Base-by-base conservation (phyloP, 1,140 invertebrate genomes). In the Camponotus vicinus region DNA sequence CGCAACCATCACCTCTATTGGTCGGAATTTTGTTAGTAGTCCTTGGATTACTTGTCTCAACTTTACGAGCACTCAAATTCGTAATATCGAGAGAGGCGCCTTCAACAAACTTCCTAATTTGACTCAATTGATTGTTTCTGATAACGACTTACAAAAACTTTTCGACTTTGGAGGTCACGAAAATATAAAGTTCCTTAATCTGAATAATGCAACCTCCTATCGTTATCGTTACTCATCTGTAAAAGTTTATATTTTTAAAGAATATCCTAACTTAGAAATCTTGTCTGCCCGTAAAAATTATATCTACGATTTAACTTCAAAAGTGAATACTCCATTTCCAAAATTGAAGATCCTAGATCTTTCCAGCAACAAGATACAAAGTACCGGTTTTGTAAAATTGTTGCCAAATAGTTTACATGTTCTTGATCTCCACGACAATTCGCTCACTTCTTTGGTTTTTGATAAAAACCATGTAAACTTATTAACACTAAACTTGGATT, bases 181-280 rank as follows among this genome's bases (percentile, higher is more conserved):
- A 21, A 59, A 59, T 8, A 11, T 59, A 18, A 27, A 59, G 9
- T 1, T n/a, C 21, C n/a, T 59, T 21, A 9, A 21, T 27, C 21
- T 59, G 8, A 9, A 59, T n/a, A 59, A 1, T n/a, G 57, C n/a
- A 59, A 21, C 21, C 21, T n/a, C n/a, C n/a, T n/a, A n/a, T n/a
- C n/a, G n/a, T n/a, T n/a, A n/a, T n/a, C n/a, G n/a, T n/a, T n/a
- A n/a, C n/a, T n/a, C n/a, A n/a, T n/a, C n/a, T n/a, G n/a, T n/a
- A n/a, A n/a, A n/a, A n/a, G n/a, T n/a, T n/a, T n/a, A 21, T 0
- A 63, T 77, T 42, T 77, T 2, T 0, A 34, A 1, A 9, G n/a
- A 77, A 42, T 77, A 77, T 42, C 73, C 73, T 1, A 77, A 63
- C 27, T 63, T 77, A 77, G 21, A 77, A 63, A 32, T 77, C 6